A percentile compares a stretch with the other conserved stretches of the same genome.
Evolutionary conservation across 1,140 invertebrate genomes (phyloP).

Genomic region (Rhagoletis zephyria): DNA sequence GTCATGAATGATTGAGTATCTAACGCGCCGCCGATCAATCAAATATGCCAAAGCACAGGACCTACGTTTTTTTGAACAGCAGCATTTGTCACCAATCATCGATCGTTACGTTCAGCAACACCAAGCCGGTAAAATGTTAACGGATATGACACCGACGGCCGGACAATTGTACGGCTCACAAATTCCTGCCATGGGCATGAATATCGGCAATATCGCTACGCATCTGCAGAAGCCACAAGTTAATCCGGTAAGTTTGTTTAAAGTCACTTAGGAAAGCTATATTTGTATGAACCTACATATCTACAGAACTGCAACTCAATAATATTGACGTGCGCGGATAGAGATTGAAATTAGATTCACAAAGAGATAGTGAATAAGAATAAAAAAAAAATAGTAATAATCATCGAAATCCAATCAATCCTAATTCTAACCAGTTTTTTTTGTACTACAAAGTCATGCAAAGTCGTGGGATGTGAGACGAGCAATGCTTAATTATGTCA

Average conservation of each 20-base stretch:
- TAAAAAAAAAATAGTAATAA: no score
- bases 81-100: neutral
- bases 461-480: no score
- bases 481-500: no score
- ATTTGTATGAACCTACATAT: no score
- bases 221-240: conserved; percentile 73
- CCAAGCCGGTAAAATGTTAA: conserved; percentile 73
- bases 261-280: neutral
- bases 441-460: no score
- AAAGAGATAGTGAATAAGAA: no score
- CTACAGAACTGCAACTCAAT: no score
- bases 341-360: no score
- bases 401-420: no score
- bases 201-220: conserved; percentile 74
- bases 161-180: conserved; percentile 76
- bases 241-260: conserved; percentile 68
- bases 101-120: neutral
- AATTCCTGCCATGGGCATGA: conserved; percentile 76
- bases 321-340: no score
- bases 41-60: neutral
- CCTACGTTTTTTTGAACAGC: neutral
- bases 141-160: conserved; percentile 76
- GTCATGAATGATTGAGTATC: conserved; percentile 1
- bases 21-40: neutral
- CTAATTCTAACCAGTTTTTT: no score